Evolutionary conservation across 2,113 vertebrate genomes (phyloP).

Genomic region (Sturnus vulgaris): DNA sequence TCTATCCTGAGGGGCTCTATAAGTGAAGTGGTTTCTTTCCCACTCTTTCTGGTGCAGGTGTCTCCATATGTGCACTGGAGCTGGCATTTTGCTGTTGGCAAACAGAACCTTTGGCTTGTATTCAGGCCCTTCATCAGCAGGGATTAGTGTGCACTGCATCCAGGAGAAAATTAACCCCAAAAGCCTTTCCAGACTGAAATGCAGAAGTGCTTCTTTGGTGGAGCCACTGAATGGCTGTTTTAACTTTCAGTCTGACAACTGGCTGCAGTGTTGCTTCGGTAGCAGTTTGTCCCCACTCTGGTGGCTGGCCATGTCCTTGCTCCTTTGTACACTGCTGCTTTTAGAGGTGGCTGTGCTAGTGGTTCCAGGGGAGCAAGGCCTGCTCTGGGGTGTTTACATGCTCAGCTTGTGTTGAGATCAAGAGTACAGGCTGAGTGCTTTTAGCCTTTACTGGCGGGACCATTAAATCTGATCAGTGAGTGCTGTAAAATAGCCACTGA

Average conservation of each 20-base stretch:
- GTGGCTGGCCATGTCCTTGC: background rate
- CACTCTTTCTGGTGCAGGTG: background rate
- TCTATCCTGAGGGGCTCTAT: background rate
- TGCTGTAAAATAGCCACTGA: background rate
- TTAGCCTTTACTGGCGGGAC: background rate
- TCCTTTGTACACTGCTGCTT: background rate
- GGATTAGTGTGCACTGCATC: slow-evolving; percentile 30
- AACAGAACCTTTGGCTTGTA: slow-evolving; percentile 44
- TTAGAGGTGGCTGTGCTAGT: background rate
- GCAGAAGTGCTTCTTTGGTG: background rate
- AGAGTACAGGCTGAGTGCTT: background rate
- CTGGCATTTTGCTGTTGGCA: slow-evolving; percentile 21
- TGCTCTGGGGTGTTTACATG: background rate
- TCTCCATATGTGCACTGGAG: background rate
- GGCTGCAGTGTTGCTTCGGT: background rate
- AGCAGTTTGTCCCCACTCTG: background rate
- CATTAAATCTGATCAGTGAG: background rate
- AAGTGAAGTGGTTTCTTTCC: background rate
- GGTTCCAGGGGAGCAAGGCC: background rate
- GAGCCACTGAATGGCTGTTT: background rate
- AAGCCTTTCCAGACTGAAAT: background rate
- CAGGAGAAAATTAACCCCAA: slow-evolving; percentile 49
- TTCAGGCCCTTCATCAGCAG: slow-evolving; percentile 33
- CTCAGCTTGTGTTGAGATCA: background rate
- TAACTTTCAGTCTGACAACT: background rate